Evolutionary conservation across 2,113 vertebrate genomes (phyloP).

Genomic region (Oncorhynchus clarkii): DNA sequence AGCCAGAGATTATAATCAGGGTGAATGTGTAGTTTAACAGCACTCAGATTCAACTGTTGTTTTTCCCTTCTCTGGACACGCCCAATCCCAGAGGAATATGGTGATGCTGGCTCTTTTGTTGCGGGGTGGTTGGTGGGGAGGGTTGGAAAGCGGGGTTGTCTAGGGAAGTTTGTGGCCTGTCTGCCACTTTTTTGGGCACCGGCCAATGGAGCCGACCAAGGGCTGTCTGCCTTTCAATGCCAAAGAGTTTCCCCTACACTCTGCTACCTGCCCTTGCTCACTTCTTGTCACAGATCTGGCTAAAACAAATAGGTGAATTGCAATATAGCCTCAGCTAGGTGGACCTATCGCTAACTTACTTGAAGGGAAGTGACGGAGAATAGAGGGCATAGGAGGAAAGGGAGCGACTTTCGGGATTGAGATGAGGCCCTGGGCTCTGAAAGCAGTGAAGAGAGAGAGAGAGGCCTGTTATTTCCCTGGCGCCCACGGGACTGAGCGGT

Average conservation of each 20-base stretch:
- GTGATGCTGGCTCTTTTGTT: not conserved
- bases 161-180: too few relatives aligned
- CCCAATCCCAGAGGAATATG: not conserved
- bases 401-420: not conserved
- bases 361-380: not conserved
- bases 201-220: too few relatives aligned
- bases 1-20: not conserved
- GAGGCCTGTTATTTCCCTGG: not conserved
- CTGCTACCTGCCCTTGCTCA: too few relatives aligned
- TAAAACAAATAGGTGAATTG: too few relatives aligned
- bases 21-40: not conserved
- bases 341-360: too few relatives aligned
- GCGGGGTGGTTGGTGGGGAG: too few relatives aligned
- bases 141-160: too few relatives aligned
- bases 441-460: not conserved
- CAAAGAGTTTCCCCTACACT: too few relatives aligned
- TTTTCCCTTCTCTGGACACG: not conserved
- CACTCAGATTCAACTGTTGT: not conserved
- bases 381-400: not conserved
- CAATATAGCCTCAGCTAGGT: too few relatives aligned
- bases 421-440: not conserved
- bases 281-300: not conserved
- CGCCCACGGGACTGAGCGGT: conserved; percentile 1
- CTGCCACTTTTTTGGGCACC: too few relatives aligned
- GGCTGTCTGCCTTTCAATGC: too few relatives aligned